Evolutionary conservation across 2,888 invertebrate genomes (phyloP).

Genomic region (Sarcophaga subvicina): DNA sequence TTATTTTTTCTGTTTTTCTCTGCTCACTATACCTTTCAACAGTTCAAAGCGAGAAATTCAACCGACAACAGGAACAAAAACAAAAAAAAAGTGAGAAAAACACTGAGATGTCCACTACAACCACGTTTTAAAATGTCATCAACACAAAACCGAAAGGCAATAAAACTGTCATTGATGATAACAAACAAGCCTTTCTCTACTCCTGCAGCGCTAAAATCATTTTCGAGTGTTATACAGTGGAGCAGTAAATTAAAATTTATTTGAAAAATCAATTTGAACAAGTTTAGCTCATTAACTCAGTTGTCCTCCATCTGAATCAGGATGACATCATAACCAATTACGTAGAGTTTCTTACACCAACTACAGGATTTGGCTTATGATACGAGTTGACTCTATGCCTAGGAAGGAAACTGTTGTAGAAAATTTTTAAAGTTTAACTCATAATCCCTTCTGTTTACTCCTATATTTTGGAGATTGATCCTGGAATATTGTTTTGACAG

Average conservation of each 20-base stretch:
- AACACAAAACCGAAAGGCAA: slow-evolving; percentile 60
- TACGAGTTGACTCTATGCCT: no score
- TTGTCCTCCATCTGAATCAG: no score
- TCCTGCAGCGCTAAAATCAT: not conserved
- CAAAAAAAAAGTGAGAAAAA: slow-evolving; percentile 18
- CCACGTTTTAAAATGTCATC: slow-evolving; percentile 59
- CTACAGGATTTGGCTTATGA: no score
- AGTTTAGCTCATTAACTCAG: no score
- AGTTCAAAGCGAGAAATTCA: slow-evolving; percentile 16
- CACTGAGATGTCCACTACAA: slow-evolving; percentile 17
- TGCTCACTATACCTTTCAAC: slow-evolving; percentile 24
- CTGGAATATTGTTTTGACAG: no score
- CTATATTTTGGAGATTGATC: no score
- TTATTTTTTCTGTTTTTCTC: slow-evolving; percentile 33
- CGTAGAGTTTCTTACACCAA: no score
- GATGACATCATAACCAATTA: no score
- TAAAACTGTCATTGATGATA: slow-evolving; percentile 65
- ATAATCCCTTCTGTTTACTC: no score
- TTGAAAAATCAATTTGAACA: not conserved
- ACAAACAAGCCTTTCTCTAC: slow-evolving; percentile 46
- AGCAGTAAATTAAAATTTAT: not conserved
- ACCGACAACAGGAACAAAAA: not conserved
- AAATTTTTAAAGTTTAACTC: no score
- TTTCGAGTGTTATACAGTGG: not conserved
- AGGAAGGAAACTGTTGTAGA: no score